Conservation (phyloP, 2,888 invertebrate genomes). For the Caenorhabditis parvicauda region DNA sequence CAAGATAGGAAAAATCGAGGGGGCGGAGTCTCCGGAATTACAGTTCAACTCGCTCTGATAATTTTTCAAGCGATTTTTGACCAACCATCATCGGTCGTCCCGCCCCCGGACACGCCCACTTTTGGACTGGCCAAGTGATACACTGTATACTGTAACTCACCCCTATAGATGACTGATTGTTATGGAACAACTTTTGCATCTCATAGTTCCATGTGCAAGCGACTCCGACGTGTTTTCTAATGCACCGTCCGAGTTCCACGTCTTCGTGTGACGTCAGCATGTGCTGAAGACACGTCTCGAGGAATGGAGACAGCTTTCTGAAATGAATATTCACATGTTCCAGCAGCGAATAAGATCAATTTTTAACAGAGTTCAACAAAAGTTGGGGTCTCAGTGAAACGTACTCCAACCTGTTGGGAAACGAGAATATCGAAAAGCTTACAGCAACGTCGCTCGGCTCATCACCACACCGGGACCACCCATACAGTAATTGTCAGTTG, state of each 20-base stretch:
- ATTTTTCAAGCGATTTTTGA: too few relatives aligned
- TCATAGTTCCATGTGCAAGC: constrained; percentile 98
- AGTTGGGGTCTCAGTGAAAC: not conserved
- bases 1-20: too few relatives aligned
- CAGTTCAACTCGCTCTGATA: too few relatives aligned
- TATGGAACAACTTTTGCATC: constrained; percentile 96
- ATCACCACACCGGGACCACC: constrained; percentile 91
- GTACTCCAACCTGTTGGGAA: not conserved
- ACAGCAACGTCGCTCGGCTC: constrained; percentile 41
- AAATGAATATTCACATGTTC: too few relatives aligned
- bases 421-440: constrained; percentile 6
- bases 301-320: constrained; percentile 79
- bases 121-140: too few relatives aligned
- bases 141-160: too few relatives aligned
- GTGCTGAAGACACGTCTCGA: constrained; percentile 85
- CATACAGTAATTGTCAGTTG: constrained; percentile 98
- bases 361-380: not conserved
- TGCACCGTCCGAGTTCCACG: constrained; percentile 89
- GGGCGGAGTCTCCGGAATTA: not conserved
- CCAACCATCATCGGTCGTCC: too few relatives aligned
- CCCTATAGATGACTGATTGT: constrained; percentile 80
- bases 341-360: too few relatives aligned
- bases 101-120: too few relatives aligned
- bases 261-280: constrained; percentile 92
- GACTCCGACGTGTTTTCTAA: constrained; percentile 88